Percentiles rank a stretch among this genome's conserved stretches.
These are phyloP conservation scores for Pantherophis alleghaniensis DNA, from an alignment of 2,797 vertebrate genomes.

Conservation along the genomic window DNA sequence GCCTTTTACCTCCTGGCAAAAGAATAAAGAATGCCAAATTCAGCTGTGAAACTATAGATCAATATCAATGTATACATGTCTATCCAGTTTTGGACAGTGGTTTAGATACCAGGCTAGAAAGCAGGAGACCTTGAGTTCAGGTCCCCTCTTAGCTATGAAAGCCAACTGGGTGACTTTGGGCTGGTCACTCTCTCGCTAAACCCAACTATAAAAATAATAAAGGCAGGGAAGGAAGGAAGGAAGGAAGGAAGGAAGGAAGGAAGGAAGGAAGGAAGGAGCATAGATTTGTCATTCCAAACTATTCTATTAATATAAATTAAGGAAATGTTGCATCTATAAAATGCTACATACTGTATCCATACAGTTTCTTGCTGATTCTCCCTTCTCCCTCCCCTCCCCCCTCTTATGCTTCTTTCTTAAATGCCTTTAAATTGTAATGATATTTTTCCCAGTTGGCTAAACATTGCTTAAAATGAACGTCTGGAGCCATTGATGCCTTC, in stretches of 20 bases:
- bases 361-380: not conserved
- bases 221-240: not conserved
- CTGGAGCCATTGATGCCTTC: not conserved
- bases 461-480: constrained; percentile 19
- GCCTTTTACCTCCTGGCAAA: constrained; percentile 5
- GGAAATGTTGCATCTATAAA: not conserved
- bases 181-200: not conserved
- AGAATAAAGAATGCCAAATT: not conserved
- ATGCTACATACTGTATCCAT: not conserved
- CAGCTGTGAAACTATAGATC: not conserved
- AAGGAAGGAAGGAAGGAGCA: not conserved
- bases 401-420: constrained; percentile 1
- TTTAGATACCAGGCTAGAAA: not conserved
- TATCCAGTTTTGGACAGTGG: not conserved
- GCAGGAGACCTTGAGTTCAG: not conserved
- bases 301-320: not conserved
- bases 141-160: not conserved
- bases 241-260: no score
- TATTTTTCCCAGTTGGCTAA: constrained; percentile 11
- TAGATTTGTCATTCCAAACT: not conserved
- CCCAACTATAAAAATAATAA: not conserved
- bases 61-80: not conserved
- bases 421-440: not conserved
- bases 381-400: not conserved
- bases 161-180: not conserved